phyloP scores from a whole-genome alignment of 2,888 invertebrate genomes.

The Ecliptopera silaceata region DNA sequence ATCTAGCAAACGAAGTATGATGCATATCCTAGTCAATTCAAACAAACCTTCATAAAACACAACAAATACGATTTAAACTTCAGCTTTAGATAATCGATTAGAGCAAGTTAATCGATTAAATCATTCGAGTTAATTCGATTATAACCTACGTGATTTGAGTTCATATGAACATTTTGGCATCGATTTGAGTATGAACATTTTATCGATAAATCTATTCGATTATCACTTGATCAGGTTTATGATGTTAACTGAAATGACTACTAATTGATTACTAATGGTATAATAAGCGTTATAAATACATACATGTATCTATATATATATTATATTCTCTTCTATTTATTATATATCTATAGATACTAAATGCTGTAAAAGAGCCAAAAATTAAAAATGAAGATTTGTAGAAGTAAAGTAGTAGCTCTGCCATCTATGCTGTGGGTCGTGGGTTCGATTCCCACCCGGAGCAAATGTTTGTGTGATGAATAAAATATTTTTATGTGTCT shows the following conservation, averaged over 20 bases:
- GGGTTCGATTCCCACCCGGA: no score
- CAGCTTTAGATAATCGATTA: constrained; percentile 38
- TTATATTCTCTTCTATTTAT: no score
- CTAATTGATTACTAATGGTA: neutral
- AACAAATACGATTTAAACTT: constrained; percentile 23
- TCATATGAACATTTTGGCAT: constrained; percentile 29
- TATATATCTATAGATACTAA: no score
- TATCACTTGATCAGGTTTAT: constrained; percentile 15
- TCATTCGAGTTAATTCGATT: constrained; percentile 46
- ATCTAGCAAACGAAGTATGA: neutral
- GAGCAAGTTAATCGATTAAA: constrained; percentile 45
- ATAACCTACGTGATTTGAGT: constrained; percentile 31
- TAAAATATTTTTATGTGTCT: no score
- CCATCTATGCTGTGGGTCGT: no score
- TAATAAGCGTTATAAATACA: no score
- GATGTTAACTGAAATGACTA: constrained; percentile 1
- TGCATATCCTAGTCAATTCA: neutral
- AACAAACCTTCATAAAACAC: constrained; percentile 13
- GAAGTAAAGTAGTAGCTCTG: no score
- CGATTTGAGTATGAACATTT: no score
- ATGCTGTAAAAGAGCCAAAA: no score
- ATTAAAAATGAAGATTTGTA: no score
- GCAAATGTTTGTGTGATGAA: no score
- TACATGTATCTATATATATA: no score
- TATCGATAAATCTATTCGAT: constrained; percentile 25